Evolutionary conservation across 2,113 vertebrate species (phyloP).

Genomic region (Rhizomys pruinosus): DNA sequence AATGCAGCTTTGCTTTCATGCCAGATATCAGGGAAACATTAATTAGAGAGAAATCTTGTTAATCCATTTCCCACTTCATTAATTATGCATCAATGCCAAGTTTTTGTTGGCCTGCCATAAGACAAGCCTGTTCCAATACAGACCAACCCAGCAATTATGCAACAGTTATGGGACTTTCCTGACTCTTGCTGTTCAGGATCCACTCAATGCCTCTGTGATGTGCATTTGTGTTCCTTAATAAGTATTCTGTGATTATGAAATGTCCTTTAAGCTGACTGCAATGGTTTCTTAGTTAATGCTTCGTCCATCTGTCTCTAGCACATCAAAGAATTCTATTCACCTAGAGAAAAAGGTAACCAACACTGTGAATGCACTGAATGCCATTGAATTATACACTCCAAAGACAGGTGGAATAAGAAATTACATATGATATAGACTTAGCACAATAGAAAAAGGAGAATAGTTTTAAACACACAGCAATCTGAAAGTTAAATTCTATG

Average conservation of each 20-base stretch:
- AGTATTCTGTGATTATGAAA: constrained; percentile 28
- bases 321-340: not conserved
- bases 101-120: constrained; percentile 60
- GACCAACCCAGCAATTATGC: not conserved
- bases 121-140: constrained; percentile 9
- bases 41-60: constrained; percentile 69
- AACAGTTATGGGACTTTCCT: constrained; percentile 29
- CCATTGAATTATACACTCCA: not conserved
- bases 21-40: constrained; percentile 68
- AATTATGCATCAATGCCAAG: constrained; percentile 76
- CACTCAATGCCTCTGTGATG: not conserved
- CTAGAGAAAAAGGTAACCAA: not conserved
- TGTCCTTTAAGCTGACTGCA: constrained; percentile 26
- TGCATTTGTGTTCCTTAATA: not conserved
- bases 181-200: not conserved
- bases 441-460: not conserved
- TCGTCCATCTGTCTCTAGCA: not conserved
- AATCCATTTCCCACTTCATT: constrained; percentile 74
- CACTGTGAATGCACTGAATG: not conserved
- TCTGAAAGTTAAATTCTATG: not conserved
- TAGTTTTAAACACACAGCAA: not conserved
- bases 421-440: not conserved
- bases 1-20: constrained; percentile 59
- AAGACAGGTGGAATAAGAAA: not conserved
- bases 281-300: constrained; percentile 42